These are phyloP conservation scores for Parazoanthus atlanticus DNA, from an alignment of 92 coral and sea anemone species.

Conservation along the genomic window DNA sequence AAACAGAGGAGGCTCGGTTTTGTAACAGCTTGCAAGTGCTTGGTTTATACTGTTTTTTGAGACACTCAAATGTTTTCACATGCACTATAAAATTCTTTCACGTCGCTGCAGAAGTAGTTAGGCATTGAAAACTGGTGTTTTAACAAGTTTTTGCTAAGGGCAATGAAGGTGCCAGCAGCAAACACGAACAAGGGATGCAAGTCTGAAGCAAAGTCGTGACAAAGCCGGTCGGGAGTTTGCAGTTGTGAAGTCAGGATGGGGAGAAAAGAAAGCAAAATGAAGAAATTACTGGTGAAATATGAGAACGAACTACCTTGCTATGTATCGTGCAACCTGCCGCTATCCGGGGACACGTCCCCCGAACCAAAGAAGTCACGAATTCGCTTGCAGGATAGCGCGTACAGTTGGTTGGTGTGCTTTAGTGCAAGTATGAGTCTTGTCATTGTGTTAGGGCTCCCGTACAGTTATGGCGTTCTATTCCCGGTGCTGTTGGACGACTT, in stretches of 20 bases:
- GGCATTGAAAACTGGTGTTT: neutral
- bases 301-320: conserved; percentile 12
- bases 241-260: neutral
- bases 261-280: neutral
- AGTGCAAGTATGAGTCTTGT: conserved; percentile 33
- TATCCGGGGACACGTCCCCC: neutral
- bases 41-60: neutral
- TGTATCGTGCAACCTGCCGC: conserved; percentile 36
- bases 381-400: conserved; percentile 30
- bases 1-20: neutral
- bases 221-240: neutral
- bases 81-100: neutral
- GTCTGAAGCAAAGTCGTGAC: neutral
- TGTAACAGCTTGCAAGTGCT: neutral
- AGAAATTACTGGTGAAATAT: conserved; percentile 22
- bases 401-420: conserved; percentile 32
- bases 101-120: neutral
- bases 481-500: conserved; percentile 31
- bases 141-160: neutral
- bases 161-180: neutral
- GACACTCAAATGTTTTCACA: neutral
- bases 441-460: conserved; percentile 3
- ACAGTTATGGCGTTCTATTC: conserved; percentile 33
- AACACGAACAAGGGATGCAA: neutral
- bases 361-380: neutral